Evolutionary conservation across 1,140 invertebrate species (phyloP).

Genomic region (Heliconius melpomene): DNA sequence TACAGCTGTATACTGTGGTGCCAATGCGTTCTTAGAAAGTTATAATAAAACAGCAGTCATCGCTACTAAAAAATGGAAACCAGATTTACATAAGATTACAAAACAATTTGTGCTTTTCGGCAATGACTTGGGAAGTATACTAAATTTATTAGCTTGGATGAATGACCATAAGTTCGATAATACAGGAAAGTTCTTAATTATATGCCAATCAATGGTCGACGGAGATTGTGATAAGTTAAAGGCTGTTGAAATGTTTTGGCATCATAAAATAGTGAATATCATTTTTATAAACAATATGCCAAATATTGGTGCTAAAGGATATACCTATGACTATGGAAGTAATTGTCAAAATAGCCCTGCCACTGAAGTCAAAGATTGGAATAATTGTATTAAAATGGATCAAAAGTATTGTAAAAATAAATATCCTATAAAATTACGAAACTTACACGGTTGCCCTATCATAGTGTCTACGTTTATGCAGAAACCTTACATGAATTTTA

Average conservation of each 20-base stretch:
- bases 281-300: slow-evolving; percentile 50
- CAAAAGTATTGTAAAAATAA: slow-evolving; percentile 37
- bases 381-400: slow-evolving; percentile 26
- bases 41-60: slow-evolving; percentile 55
- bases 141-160: slow-evolving; percentile 49
- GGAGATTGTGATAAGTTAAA: slow-evolving; percentile 50
- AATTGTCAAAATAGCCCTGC: slow-evolving; percentile 47
- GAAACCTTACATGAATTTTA: slow-evolving; percentile 58
- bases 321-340: slow-evolving; percentile 50
- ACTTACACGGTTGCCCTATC: slow-evolving; percentile 58
- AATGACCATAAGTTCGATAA: slow-evolving; percentile 51
- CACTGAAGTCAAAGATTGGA: slow-evolving; percentile 38
- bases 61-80: slow-evolving; percentile 39
- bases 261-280: slow-evolving; percentile 57
- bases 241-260: slow-evolving; percentile 54
- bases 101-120: slow-evolving; percentile 60
- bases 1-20: slow-evolving; percentile 46
- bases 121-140: slow-evolving; percentile 44
- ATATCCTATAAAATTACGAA: slow-evolving; percentile 59
- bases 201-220: slow-evolving; percentile 51
- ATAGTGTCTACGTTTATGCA: slow-evolving; percentile 62
- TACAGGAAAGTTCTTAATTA: slow-evolving; percentile 55
- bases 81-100: slow-evolving; percentile 39
- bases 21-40: slow-evolving; percentile 47
- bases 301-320: slow-evolving; percentile 32